These are phyloP conservation scores for Lanius ludovicianus DNA, from an alignment of 2,113 vertebrate genomes.

Conservation along the genomic window DNA sequence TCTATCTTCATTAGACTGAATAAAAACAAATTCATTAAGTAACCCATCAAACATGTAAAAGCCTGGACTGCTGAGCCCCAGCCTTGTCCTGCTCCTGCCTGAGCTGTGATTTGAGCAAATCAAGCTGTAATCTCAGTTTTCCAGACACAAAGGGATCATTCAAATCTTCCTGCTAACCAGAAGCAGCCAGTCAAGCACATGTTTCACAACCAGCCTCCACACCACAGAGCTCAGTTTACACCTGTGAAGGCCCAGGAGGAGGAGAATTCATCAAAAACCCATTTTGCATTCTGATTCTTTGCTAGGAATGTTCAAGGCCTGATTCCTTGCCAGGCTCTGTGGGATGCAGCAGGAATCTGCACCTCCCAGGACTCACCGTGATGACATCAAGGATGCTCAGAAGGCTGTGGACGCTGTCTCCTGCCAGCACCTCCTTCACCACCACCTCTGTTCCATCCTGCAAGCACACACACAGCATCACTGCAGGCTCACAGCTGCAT, in stretches of 20 bases:
- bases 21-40: not conserved
- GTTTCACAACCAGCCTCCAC: not conserved
- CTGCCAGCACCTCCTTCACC: constrained; percentile 90
- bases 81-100: not conserved
- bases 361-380: constrained; percentile 76
- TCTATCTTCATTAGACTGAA: not conserved
- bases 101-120: not conserved
- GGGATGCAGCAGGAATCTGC: not conserved
- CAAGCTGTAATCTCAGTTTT: not conserved
- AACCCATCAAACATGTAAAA: not conserved
- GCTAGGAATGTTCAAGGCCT: too few species aligned
- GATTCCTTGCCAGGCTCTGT: not conserved
- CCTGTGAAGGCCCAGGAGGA: not conserved
- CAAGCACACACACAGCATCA: not conserved
- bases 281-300: not conserved
- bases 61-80: not conserved
- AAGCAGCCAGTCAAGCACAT: not conserved
- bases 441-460: constrained; percentile 89
- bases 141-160: not conserved
- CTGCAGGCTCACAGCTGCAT: not conserved
- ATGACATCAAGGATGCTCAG: constrained; percentile 93
- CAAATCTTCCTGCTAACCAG: not conserved
- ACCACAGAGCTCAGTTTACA: not conserved
- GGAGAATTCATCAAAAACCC: not conserved
- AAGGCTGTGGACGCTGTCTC: constrained; percentile 93